Base-by-base conservation (phyloP, 2,797 vertebrate species). In the Crypturellus tataupa region DNA sequence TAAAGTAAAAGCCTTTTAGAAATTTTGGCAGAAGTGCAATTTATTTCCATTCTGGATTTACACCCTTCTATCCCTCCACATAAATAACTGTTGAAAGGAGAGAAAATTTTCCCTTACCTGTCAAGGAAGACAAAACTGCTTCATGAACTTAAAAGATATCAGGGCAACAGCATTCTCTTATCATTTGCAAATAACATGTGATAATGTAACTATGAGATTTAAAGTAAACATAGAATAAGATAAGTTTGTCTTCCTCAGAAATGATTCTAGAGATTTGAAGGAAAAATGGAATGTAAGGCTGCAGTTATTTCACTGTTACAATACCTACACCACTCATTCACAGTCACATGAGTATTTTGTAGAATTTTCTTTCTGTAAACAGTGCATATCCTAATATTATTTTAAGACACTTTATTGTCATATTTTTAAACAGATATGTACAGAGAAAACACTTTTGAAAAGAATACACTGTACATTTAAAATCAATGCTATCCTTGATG, bases 401-500 rank as follows among this genome's bases (percentile, higher is more conserved):
- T 94, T 73, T 27, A 80, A 85, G 9, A 80, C 47, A 10, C 1
- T 80, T 80, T 76, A 18, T 33, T 64, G 44, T 56, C 88, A 70
- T n/a, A 80, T 91, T 91, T 89, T 95, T 65, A 73, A 87, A 76
- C 37, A 55, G 60, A 77, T 33, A 60, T 56, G 18, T n/a, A 73
- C 16, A 58, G 25, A 89, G 37, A 91, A 94, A 90, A 84, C 71
- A 49, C 3, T 80, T 91, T 59, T 12, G 9, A 78, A 80, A 90
- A 42, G 42, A 81, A 71, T 67, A 39, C 3, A 4, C 25, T 63
- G 40, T 65, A 89, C 56, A 80, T 62, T 89, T 24, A 84, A 95
- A 96, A 96, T 83, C 91, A 69, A 80, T 93, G 39, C 65, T 90
- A 82, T 89, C 44, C 42, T 85, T 97, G 87, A 96, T 94, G 92